Percentiles rank a stretch among this genome's conserved stretches.
Conservation (phyloP, 1,140 invertebrate species). For the Cataglyphis hispanica region DNA sequence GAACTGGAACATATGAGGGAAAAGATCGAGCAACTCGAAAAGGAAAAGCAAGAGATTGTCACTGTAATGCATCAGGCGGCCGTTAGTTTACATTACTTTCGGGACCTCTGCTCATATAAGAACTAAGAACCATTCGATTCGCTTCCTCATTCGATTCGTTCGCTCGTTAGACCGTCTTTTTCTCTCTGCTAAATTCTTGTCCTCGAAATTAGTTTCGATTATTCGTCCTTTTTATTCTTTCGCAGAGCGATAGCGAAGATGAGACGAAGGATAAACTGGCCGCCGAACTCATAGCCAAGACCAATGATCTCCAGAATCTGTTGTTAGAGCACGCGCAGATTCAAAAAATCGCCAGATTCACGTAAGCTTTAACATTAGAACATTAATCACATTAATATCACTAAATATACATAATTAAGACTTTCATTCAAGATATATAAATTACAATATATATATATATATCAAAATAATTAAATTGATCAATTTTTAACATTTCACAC, state of each 20-base stretch:
- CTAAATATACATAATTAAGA: background rate
- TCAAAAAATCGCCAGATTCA: conserved; percentile 65
- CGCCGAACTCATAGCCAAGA: conserved; percentile 68
- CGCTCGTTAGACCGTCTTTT: conserved; percentile 50
- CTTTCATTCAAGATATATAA: background rate
- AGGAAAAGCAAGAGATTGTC: conserved; percentile 74
- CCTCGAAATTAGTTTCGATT: conserved; percentile 42
- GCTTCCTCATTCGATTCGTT: background rate
- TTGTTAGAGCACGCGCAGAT: conserved; percentile 65
- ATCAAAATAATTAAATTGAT: background rate
- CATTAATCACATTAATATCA: background rate
- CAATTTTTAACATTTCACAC: background rate
- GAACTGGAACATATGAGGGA: conserved; percentile 62
- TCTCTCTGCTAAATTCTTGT: background rate
- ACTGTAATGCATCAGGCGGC: conserved; percentile 72
- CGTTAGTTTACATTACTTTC: conserved; percentile 75
- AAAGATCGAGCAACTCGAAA: conserved; percentile 62
- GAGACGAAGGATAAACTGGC: conserved; percentile 68
- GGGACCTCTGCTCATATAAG: conserved; percentile 59
- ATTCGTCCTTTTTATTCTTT: background rate
- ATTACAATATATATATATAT: background rate
- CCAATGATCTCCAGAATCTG: conserved; percentile 68
- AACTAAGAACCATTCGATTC: conserved; percentile 58
- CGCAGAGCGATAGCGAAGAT: conserved; percentile 56
- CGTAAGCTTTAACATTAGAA: conserved; percentile 67